Percentiles rank a stretch among this genome's conserved stretches.
Evolutionary conservation across 1,140 invertebrate species (phyloP).

Genomic region (Heliconius melpomene): DNA sequence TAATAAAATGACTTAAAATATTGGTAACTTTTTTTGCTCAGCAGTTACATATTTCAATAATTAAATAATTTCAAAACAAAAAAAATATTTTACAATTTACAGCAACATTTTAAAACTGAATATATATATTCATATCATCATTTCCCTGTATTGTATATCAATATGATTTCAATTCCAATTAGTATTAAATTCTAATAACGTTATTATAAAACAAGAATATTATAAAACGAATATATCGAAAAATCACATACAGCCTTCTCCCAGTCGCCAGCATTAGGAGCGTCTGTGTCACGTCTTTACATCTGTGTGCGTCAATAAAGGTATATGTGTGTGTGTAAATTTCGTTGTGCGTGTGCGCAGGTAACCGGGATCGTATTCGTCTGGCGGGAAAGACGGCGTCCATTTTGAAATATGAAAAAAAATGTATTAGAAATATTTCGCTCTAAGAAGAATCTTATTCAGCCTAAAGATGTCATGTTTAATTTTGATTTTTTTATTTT

Average conservation of each 20-base stretch:
- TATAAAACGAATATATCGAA: slow-evolving; percentile 25
- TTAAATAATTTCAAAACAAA: too few relatives aligned
- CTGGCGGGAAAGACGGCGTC: slow-evolving; percentile 60
- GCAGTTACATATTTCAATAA: too few relatives aligned
- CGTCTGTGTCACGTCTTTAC: slow-evolving; percentile 65
- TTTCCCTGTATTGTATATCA: too few relatives aligned
- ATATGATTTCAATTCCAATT: background rate
- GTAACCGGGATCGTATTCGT: slow-evolving; percentile 74
- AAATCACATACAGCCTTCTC: slow-evolving; percentile 52
- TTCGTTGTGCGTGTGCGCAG: slow-evolving; percentile 56
- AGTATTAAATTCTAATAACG: background rate
- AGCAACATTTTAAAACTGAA: too few relatives aligned
- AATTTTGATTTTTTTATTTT: background rate
- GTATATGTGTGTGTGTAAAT: slow-evolving; percentile 27
- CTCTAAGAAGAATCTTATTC: slow-evolving; percentile 66
- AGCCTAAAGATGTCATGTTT: background rate
- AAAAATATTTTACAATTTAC: too few relatives aligned
- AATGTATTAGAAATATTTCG: slow-evolving; percentile 63
- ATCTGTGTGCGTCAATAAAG: slow-evolving; percentile 7
- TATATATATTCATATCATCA: too few relatives aligned
- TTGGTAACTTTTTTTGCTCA: too few relatives aligned
- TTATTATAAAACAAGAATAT: background rate
- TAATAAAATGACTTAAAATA: too few relatives aligned
- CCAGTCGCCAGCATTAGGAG: slow-evolving; percentile 61
- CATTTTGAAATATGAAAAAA: slow-evolving; percentile 60